These are phyloP conservation scores for Acrocephalus arundinaceus DNA, from an alignment of 2,113 vertebrate genomes.

Conservation along the genomic window DNA sequence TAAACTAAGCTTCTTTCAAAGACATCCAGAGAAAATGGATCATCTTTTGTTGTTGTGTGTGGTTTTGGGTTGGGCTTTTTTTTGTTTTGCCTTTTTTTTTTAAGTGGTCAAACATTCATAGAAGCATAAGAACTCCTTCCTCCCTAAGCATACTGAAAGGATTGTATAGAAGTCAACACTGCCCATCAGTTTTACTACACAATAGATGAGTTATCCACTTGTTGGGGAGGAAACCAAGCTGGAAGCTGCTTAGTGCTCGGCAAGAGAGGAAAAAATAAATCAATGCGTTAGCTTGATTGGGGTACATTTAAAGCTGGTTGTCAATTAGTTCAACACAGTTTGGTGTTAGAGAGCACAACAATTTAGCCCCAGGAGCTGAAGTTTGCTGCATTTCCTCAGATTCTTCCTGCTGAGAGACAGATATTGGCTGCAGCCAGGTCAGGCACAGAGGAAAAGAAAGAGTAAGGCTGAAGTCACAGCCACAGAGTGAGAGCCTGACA, in stretches of 20 bases:
- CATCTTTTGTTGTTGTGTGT: conserved; percentile 46
- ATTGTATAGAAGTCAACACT: conserved; percentile 54
- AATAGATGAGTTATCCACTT: conserved; percentile 40
- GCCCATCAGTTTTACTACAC: conserved; percentile 53
- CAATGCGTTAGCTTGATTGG: conserved; percentile 53
- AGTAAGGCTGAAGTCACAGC: neutral
- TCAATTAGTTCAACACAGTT: conserved; percentile 63
- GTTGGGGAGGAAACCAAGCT: conserved; percentile 27
- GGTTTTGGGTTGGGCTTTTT: conserved; percentile 44
- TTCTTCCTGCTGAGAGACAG: conserved; percentile 38
- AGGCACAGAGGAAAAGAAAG: neutral
- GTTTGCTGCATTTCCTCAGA: conserved; percentile 29
- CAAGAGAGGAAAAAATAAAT: conserved; percentile 57
- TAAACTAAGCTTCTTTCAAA: conserved; percentile 58
- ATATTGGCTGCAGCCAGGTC: conserved; percentile 7
- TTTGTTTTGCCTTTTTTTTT: conserved; percentile 40
- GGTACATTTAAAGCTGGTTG: conserved; percentile 49
- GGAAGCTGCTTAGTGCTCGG: neutral
- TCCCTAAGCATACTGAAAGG: conserved; percentile 3
- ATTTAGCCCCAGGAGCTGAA: conserved; percentile 45
- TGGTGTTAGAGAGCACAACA: conserved; percentile 24
- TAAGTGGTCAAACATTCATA: conserved; percentile 34
- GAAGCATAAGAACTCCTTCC: conserved; percentile 23
- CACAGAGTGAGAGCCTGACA: neutral
- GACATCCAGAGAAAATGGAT: conserved; percentile 32